phyloP scores from a whole-genome alignment of 2,797 vertebrate species.

The Apodemus agrarius region DNA sequence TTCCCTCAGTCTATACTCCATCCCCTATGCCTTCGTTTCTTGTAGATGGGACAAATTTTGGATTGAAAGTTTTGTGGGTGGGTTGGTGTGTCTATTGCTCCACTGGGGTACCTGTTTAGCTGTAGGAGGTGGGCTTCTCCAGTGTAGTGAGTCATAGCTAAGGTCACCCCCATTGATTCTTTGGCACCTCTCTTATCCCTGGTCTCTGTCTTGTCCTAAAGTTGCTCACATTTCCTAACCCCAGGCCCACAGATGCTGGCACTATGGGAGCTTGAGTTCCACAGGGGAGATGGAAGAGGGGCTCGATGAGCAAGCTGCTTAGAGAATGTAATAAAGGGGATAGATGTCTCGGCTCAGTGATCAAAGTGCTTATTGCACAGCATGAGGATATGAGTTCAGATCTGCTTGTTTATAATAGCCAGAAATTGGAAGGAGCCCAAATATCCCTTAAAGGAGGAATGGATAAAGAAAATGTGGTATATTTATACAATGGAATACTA shows the following conservation, averaged over 20 bases:
- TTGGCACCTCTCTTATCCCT: not conserved
- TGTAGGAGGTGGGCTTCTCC: not conserved
- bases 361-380: too few relatives aligned
- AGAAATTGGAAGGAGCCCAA: too few relatives aligned
- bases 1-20: not conserved
- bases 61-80: not conserved
- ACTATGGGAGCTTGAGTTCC: too few relatives aligned
- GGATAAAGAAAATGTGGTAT: too few relatives aligned
- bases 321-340: not conserved
- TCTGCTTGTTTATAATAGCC: too few relatives aligned
- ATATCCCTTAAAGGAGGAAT: too few relatives aligned
- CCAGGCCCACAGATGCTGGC: too few relatives aligned
- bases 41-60: not conserved
- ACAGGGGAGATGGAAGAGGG: not conserved
- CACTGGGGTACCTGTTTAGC: not conserved
- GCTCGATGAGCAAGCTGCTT: not conserved
- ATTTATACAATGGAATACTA: too few relatives aligned
- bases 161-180: not conserved
- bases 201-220: not conserved
- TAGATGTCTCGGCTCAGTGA: not conserved
- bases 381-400: not conserved
- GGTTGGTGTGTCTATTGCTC: not conserved
- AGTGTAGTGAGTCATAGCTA: too few relatives aligned
- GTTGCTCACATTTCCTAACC: not conserved
- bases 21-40: not conserved